Base-by-base conservation (phyloP, 2,888 invertebrate species). In the Pseudococcus longispinus region DNA sequence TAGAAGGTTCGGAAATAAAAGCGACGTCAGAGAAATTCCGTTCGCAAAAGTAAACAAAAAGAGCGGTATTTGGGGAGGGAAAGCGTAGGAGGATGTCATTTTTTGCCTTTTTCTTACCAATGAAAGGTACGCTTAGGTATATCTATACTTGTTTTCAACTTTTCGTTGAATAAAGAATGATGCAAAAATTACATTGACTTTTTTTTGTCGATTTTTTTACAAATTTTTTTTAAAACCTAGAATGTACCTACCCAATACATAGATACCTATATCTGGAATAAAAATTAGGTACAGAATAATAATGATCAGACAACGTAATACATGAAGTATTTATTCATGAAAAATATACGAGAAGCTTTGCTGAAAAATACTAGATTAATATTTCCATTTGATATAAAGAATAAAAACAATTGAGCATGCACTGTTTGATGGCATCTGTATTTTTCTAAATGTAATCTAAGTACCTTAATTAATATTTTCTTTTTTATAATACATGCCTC, bases 1-100 rank as follows among this genome's bases (percentile, higher is more conserved):
- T 70, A 70, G 18, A 70, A 29, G 70, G 11, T 70, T 70, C 32
- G 70, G 70, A 70, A 70, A 70, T 70, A 70, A 70, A 70, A 70
- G 70, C 70, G 15, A 70, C 70, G 70, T 70, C 70, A 70, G 29
- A 29, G 29, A 70, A 70, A 70, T 70, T 70, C 70, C 29, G 18
- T 29, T 70, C 70, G 29, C 29, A 70, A 70, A 70, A 70, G 29
- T 70, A 70, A 70, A 70, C 70, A 70, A 70, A 70, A 70, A 29
- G 60, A 70, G 70, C 70, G 29, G 29, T 70, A 70, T 70, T 70
- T 70, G 29, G 18, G 26, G 29, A 15, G 26, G 29, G 29, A 70
- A 70, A 29, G 70, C 70, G 70, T 70, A 70, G 70, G 70, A 70
- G 70, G 29, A 13, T 18, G 6, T 70, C 29, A 70, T 70, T 70